Percentiles rank a stretch among this genome's conserved stretches.
Conservation (phyloP, 2,113 vertebrate species). For the Aegithalos caudatus region DNA sequence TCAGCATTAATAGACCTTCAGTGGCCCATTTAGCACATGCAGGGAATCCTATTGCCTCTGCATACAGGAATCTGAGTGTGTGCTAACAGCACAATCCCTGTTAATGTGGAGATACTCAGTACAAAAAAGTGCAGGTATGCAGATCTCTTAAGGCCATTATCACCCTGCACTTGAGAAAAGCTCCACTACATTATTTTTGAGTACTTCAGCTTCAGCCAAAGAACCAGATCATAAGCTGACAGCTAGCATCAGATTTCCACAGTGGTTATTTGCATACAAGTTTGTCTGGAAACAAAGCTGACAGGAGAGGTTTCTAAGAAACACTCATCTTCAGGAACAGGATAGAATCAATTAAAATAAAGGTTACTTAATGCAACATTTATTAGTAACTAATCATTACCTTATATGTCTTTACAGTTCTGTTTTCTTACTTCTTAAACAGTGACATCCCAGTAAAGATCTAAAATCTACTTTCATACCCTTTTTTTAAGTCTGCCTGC, state of each 20-base stretch:
- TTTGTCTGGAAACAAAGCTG: not conserved
- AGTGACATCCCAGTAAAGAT: not conserved
- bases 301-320: not conserved
- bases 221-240: not conserved
- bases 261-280: not conserved
- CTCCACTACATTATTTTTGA: not conserved
- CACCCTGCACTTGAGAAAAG: not conserved
- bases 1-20: not conserved
- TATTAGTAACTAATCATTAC: not conserved
- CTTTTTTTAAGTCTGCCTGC: not conserved
- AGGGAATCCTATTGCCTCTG: not conserved
- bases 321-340: not conserved
- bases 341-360: not conserved
- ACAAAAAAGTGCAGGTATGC: not conserved
- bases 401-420: not conserved
- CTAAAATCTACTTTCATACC: not conserved
- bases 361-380: not conserved
- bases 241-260: not conserved
- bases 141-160: not conserved
- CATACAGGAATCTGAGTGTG: fast-evolving
- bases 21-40: not conserved
- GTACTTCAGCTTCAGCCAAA: not conserved
- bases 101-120: not conserved
- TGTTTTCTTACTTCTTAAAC: not conserved
- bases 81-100: not conserved